A percentile compares a stretch with the other conserved stretches of the same genome.
Evolutionary conservation across 2,113 vertebrate species (phyloP).

Genomic region (Odocoileus hemionus): DNA sequence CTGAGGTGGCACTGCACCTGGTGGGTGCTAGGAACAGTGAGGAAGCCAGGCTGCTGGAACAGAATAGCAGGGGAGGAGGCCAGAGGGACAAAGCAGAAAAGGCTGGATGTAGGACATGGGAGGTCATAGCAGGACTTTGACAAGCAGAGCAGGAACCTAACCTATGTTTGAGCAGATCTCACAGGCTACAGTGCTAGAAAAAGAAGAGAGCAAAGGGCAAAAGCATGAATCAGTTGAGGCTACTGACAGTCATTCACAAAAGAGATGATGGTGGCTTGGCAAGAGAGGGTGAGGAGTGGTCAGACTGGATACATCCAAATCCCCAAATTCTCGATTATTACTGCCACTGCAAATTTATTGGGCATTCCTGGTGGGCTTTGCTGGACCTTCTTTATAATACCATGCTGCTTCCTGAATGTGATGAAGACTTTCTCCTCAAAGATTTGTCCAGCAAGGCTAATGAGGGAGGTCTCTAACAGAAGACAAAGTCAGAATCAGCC

Average conservation of each 20-base stretch:
- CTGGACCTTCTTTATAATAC: background rate
- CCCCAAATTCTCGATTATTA: background rate
- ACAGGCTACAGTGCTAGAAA: background rate
- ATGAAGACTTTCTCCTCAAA: background rate
- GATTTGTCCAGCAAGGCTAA: background rate
- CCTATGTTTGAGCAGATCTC: background rate
- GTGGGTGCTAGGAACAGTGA: fast-evolving
- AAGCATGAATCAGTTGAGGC: background rate
- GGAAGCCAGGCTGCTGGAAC: background rate
- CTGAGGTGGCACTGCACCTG: fast-evolving
- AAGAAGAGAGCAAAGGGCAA: background rate
- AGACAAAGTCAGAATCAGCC: background rate
- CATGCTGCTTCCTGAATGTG: background rate
- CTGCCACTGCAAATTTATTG: background rate
- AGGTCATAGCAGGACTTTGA: background rate
- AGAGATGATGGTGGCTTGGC: background rate
- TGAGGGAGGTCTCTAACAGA: background rate
- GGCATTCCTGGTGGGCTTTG: background rate
- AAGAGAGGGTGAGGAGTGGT: background rate
- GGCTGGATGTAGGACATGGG: background rate
- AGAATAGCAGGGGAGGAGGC: background rate
- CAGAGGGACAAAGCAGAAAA: background rate
- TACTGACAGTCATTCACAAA: background rate
- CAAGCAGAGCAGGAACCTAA: background rate
- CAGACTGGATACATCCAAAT: background rate